These are phyloP conservation scores for Netelia melanura DNA, from an alignment of 2,888 invertebrate genomes.

Conservation along the genomic window DNA sequence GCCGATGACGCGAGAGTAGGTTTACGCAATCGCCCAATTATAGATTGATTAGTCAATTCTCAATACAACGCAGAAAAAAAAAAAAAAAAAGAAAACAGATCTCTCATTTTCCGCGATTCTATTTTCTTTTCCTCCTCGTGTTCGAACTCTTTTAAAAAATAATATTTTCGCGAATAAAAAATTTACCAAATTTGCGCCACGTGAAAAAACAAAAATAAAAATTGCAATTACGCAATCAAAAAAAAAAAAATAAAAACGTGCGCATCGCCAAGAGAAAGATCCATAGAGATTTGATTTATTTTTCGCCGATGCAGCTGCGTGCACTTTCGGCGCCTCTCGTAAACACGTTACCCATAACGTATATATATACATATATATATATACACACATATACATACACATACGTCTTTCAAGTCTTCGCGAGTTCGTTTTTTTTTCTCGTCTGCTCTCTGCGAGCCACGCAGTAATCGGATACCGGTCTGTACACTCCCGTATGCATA, in stretches of 20 bases:
- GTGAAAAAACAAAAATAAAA: no score
- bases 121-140: background rate
- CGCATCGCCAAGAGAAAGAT: no score
- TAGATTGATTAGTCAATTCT: background rate
- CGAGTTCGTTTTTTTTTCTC: constrained; percentile 43
- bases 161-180: no score
- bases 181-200: no score
- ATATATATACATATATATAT: background rate
- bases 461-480: constrained; percentile 78
- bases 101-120: no score
- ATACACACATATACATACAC: background rate
- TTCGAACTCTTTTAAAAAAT: no score
- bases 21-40: background rate
- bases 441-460: constrained; percentile 71
- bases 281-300: background rate
- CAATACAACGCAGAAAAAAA: background rate
- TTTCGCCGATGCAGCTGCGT: constrained; percentile 21
- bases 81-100: no score
- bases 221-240: no score
- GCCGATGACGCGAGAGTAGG: background rate
- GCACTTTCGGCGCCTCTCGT: constrained; percentile 23
- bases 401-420: background rate
- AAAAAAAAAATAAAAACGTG: no score
- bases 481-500: constrained; percentile 64
- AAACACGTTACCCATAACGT: background rate